phyloP scores from a whole-genome alignment of 2,797 vertebrate species.

The Discoglossus pictus region DNA sequence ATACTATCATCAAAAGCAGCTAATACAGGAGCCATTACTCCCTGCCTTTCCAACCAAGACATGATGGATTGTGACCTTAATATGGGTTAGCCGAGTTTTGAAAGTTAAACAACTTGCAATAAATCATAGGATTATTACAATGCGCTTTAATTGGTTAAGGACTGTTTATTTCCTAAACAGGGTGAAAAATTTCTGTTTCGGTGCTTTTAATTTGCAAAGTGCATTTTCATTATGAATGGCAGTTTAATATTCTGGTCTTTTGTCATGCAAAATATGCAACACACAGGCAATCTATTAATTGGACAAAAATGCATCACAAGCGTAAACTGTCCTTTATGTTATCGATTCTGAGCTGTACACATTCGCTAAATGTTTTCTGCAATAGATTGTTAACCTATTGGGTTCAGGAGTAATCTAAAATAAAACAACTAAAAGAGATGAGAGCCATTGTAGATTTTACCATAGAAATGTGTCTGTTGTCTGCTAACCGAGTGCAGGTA shows the following conservation, averaged over 20 bases:
- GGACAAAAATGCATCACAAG: constrained; percentile 94
- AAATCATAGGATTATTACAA: constrained; percentile 99
- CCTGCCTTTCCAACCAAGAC: constrained; percentile 92
- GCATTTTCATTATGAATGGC: constrained; percentile 99
- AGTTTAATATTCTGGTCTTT: constrained; percentile 98
- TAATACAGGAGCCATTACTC: constrained; percentile 99
- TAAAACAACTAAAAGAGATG: too few species aligned
- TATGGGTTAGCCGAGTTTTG: constrained; percentile 99
- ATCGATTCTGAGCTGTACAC: constrained; percentile 69
- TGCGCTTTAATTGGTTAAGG: constrained; percentile 99
- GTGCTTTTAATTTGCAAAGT: constrained; percentile 99
- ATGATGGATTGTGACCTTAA: constrained; percentile 99
- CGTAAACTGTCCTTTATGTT: constrained; percentile 87
- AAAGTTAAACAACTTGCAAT: constrained; percentile 99
- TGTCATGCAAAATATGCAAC: constrained; percentile 99
- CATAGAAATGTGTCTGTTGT: too few species aligned
- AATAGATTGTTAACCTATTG: constrained; percentile 63
- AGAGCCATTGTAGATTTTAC: too few species aligned
- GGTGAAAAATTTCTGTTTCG: constrained; percentile 92
- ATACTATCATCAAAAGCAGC: constrained; percentile 99
- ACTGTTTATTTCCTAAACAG: constrained; percentile 99
- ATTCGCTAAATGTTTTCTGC: constrained; percentile 73
- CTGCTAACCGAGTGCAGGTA: too few species aligned
- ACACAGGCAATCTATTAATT: constrained; percentile 99
- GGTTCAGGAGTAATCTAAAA: too few species aligned